Evolutionary conservation across 2,888 invertebrate genomes (phyloP).

Genomic region (Stenurella melanura): DNA sequence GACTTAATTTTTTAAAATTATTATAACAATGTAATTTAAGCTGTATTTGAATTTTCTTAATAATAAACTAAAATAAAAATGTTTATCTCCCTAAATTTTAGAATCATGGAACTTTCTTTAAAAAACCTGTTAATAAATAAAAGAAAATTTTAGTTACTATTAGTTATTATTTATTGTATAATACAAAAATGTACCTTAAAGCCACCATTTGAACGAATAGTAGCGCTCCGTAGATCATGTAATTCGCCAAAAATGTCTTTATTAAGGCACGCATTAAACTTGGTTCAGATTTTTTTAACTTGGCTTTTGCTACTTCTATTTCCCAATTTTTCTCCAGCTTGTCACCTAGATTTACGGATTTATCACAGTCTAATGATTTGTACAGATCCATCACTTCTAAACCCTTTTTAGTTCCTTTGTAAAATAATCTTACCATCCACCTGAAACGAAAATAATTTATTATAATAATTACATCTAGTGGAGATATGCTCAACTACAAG

Average conservation of each 20-base stretch:
- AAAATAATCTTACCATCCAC: constrained; percentile 70
- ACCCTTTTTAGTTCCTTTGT: constrained; percentile 77
- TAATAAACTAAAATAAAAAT: no score
- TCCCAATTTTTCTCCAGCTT: constrained; percentile 77
- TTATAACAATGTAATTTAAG: no score
- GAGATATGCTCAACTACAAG: no score
- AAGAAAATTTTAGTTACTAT: no score
- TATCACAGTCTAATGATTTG: constrained; percentile 77
- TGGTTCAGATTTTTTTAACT: constrained; percentile 50
- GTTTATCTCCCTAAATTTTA: no score
- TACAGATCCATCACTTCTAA: constrained; percentile 81
- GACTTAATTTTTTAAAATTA: no score
- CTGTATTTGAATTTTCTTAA: no score
- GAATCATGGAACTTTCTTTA: no score
- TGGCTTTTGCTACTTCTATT: constrained; percentile 51
- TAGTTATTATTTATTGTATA: no score
- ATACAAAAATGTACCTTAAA: constrained; percentile 52
- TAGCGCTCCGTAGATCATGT: constrained; percentile 54
- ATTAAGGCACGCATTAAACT: constrained; percentile 55
- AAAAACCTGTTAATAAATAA: no score
- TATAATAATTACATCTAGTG: no score
- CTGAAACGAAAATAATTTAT: constrained; percentile 51
- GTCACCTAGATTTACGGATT: constrained; percentile 79
- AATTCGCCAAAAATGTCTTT: constrained; percentile 55
- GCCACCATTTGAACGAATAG: constrained; percentile 54